phyloP scores from a whole-genome alignment of 1,140 invertebrate species.

The Calycopis cecrops region DNA sequence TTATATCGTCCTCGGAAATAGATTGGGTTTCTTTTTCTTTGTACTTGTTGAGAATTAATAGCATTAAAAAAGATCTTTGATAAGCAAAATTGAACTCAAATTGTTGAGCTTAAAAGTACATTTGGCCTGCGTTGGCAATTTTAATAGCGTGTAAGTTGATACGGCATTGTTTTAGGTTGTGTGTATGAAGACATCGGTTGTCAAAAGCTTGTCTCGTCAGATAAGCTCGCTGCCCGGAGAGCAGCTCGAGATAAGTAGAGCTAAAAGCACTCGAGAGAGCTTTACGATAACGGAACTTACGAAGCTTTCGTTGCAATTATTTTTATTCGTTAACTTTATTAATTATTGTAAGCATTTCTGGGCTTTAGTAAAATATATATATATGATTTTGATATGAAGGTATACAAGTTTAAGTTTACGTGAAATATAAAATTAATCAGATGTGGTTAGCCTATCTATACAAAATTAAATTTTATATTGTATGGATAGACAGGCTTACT shows the following conservation, averaged over 20 bases:
- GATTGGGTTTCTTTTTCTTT: conserved; percentile 6
- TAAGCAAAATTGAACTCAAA: background rate
- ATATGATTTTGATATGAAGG: too few species aligned
- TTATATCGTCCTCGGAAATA: background rate
- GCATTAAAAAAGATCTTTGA: conserved; percentile 8
- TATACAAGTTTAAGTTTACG: too few species aligned
- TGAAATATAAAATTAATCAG: too few species aligned
- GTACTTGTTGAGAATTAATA: conserved; percentile 5
- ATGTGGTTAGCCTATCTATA: too few species aligned
- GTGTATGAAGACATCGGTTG: conserved; percentile 46
- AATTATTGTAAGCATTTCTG: too few species aligned
- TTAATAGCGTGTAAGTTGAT: conserved; percentile 44
- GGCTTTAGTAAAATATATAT: too few species aligned
- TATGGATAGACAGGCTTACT: too few species aligned
- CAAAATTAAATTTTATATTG: too few species aligned
- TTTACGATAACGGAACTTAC: conserved; percentile 7
- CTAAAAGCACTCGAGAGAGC: conserved; percentile 8
- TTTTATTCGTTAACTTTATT: too few species aligned
- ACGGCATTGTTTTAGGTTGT: conserved; percentile 35
- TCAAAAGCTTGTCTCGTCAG: conserved; percentile 22
- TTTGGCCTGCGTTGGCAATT: conserved; percentile 16
- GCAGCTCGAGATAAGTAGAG: background rate
- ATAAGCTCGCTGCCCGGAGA: conserved; percentile 4
- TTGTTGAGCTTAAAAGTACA: rapidly evolving
- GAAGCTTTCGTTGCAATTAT: background rate